Percentiles rank a stretch among this genome's conserved stretches.
Conservation (phyloP, 53 echinoderm and acorn worm genomes). For the Zoroaster sp. region DNA sequence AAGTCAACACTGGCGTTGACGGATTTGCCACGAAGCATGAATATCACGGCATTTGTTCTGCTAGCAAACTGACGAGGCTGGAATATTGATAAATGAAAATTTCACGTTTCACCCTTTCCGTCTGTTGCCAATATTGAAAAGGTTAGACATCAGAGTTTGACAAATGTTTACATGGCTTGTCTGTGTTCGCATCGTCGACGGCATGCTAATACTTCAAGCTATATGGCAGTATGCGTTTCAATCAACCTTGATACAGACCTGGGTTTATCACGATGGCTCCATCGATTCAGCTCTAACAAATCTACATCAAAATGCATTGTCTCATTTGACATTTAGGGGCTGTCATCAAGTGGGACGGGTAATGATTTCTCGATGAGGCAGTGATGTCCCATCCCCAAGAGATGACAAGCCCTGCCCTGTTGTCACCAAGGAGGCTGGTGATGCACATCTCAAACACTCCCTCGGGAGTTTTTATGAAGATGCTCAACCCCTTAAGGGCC, state of each 20-base stretch:
- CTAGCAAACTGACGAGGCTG: neutral
- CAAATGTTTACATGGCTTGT: constrained; percentile 32
- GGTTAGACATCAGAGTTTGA: constrained; percentile 35
- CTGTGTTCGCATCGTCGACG: neutral
- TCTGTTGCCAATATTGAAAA: constrained; percentile 16
- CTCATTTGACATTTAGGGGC: constrained; percentile 28
- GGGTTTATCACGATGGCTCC: neutral
- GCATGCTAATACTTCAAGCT: constrained; percentile 14
- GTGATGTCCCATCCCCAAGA: neutral
- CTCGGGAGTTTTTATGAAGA: neutral
- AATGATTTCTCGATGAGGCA: neutral
- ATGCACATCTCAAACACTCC: neutral
- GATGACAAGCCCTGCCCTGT: neutral
- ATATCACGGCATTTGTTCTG: neutral
- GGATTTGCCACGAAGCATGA: constrained; percentile 17
- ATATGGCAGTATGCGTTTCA: neutral
- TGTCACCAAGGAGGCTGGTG: neutral
- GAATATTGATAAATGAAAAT: constrained; percentile 47
- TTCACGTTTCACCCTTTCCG: neutral
- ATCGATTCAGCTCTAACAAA: neutral
- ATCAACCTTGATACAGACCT: neutral
- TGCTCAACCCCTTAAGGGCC: neutral
- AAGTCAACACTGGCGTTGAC: neutral
- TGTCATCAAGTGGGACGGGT: neutral
- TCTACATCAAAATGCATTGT: constrained; percentile 36